These are phyloP conservation scores for Eurystomus glaucurus DNA, from an alignment of 2,797 vertebrate genomes.

Conservation along the genomic window DNA sequence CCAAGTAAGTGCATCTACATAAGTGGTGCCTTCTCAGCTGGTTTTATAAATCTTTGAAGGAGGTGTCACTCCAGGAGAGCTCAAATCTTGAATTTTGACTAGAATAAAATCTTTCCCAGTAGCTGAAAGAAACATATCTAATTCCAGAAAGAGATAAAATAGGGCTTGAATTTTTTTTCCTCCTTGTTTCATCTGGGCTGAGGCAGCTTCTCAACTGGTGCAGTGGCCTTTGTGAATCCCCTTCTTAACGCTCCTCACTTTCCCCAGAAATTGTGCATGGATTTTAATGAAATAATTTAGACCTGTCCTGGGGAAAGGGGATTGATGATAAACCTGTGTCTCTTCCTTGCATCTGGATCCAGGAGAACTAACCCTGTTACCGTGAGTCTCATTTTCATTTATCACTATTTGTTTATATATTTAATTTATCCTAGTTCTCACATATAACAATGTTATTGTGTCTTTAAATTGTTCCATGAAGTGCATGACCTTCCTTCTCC, in stretches of 20 bases:
- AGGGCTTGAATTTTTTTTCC: neutral
- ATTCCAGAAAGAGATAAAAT: neutral
- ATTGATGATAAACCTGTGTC: neutral
- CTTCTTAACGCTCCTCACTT: neutral
- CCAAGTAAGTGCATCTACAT: fast-evolving
- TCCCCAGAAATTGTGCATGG: neutral
- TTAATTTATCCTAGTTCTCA: neutral
- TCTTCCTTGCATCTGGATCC: neutral
- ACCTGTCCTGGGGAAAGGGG: neutral
- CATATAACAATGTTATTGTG: neutral
- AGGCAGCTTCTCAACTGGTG: neutral
- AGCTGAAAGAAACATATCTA: neutral
- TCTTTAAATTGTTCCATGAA: neutral
- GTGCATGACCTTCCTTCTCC: neutral
- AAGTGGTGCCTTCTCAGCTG: neutral
- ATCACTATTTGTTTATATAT: neutral
- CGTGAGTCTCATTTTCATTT: neutral
- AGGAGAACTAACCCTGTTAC: neutral
- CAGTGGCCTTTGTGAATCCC: neutral
- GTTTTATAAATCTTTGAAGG: neutral
- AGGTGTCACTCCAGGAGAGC: fast-evolving
- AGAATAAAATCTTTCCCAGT: neutral
- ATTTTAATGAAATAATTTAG: neutral
- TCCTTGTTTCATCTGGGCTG: neutral
- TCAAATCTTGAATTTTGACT: neutral